phyloP scores from a whole-genome alignment of 2,113 vertebrate genomes.

The Steatornis caripensis region DNA sequence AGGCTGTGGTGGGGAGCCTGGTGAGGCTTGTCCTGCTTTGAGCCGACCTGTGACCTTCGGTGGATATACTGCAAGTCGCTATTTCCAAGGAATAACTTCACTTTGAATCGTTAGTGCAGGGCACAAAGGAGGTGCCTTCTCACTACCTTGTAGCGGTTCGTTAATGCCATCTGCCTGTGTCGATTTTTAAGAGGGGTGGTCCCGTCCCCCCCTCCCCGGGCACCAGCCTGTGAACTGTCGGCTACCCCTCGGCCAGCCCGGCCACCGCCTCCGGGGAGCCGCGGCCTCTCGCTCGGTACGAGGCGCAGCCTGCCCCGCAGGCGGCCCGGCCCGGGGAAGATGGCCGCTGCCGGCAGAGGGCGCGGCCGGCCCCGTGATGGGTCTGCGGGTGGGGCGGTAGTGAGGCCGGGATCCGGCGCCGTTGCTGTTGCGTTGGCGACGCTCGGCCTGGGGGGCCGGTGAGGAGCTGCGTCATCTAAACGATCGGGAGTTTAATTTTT shows the following conservation, averaged over 20 bases:
- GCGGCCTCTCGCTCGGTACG: fast-evolving
- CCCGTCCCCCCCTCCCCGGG: no score
- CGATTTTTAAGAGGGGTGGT: background rate
- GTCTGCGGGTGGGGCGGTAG: background rate
- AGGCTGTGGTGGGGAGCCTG: background rate
- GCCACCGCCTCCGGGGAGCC: no score
- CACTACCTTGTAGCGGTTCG: fast-evolving
- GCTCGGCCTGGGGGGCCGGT: background rate
- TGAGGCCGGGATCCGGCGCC: background rate
- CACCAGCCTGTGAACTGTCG: background rate
- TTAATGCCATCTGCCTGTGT: fast-evolving
- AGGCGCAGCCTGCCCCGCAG: background rate
- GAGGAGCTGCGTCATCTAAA: background rate
- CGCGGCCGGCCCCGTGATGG: background rate
- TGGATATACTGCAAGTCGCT: fast-evolving
- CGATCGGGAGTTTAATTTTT: background rate
- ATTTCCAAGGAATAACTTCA: background rate
- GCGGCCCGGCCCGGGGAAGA: background rate
- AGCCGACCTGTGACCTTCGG: fast-evolving
- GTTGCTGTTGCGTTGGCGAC: no score
- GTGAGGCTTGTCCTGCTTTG: fast-evolving
- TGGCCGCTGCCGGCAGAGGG: background rate
- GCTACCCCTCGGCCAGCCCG: no score
- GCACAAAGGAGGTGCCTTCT: no score
- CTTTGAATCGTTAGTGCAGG: fast-evolving